These are phyloP conservation scores for Thysanoteuthis rhombus DNA, from an alignment of 2,888 invertebrate genomes.

Conservation along the genomic window DNA sequence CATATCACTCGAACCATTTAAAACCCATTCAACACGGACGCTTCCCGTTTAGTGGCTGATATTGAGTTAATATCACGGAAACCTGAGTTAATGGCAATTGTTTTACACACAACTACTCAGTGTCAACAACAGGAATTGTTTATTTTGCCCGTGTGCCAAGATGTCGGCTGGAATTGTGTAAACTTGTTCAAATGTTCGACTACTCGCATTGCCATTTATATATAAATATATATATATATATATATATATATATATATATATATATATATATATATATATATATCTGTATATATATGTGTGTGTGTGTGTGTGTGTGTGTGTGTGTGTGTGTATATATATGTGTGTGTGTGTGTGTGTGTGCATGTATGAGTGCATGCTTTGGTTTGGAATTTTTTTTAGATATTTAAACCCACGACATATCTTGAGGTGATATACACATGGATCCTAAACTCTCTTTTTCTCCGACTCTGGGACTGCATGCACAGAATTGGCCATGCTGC, in stretches of 20 bases:
- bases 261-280: too few species aligned
- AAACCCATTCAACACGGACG: neutral
- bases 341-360: too few species aligned
- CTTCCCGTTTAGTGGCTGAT: neutral
- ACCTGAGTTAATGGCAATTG: neutral
- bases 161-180: too few species aligned
- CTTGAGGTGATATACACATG: too few species aligned
- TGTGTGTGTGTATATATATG: too few species aligned
- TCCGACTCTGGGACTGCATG: too few species aligned
- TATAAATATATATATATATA: neutral
- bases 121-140: neutral
- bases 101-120: neutral
- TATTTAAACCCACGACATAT: too few species aligned
- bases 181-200: too few species aligned
- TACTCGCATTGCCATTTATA: neutral
- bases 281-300: neutral
- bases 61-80: neutral
- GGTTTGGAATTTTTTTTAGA: too few species aligned
- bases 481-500: too few species aligned
- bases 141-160: neutral
- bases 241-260: conserved; percentile 12
- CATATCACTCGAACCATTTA: conserved; percentile 12
- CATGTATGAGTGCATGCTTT: too few species aligned
- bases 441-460: too few species aligned
- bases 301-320: neutral